Percentiles rank a stretch among this genome's conserved stretches.
Conservation (phyloP, 1,140 invertebrate genomes). For the Coelopa frigida region DNA sequence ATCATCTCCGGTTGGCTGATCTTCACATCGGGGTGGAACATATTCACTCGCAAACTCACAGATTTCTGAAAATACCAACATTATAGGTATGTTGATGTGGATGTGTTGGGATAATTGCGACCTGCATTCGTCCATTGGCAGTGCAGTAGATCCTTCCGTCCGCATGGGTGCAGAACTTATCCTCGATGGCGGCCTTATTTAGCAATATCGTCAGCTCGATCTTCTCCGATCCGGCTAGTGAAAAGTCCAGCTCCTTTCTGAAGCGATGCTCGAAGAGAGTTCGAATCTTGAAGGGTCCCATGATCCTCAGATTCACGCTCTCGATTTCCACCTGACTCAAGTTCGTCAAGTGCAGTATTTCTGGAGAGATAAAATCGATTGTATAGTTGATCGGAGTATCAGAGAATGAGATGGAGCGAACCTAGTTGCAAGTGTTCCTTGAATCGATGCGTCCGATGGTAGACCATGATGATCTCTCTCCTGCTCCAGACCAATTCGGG, state of each 20-base stretch:
- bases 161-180: slow-evolving; percentile 16
- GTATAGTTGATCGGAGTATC: neutral
- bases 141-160: slow-evolving; percentile 25
- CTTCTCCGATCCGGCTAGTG: slow-evolving; percentile 10
- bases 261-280: slow-evolving; percentile 25
- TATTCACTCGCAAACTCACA: slow-evolving; percentile 10
- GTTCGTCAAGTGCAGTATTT: slow-evolving; percentile 17
- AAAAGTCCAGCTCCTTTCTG: slow-evolving; percentile 15
- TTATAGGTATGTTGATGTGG: neutral
- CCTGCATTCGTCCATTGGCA: slow-evolving; percentile 11
- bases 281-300: slow-evolving; percentile 31
- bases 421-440: slow-evolving; percentile 20
- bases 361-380: neutral
- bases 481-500: slow-evolving; percentile 23
- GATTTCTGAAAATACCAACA: slow-evolving; percentile 9
- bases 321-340: slow-evolving; percentile 4
- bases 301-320: slow-evolving; percentile 16
- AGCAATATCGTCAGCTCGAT: slow-evolving; percentile 29
- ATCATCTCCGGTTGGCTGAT: slow-evolving; percentile 25
- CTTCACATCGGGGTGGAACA: slow-evolving; percentile 21
- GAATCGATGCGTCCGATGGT: slow-evolving; percentile 20
- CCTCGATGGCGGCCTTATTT: slow-evolving; percentile 16
- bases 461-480: slow-evolving; percentile 21
- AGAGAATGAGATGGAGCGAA: neutral
- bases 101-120: neutral